Percentiles rank a stretch among this genome's conserved stretches.
These are phyloP conservation scores for Agrotis puta DNA, from an alignment of 2,888 invertebrate genomes.

Conservation along the genomic window DNA sequence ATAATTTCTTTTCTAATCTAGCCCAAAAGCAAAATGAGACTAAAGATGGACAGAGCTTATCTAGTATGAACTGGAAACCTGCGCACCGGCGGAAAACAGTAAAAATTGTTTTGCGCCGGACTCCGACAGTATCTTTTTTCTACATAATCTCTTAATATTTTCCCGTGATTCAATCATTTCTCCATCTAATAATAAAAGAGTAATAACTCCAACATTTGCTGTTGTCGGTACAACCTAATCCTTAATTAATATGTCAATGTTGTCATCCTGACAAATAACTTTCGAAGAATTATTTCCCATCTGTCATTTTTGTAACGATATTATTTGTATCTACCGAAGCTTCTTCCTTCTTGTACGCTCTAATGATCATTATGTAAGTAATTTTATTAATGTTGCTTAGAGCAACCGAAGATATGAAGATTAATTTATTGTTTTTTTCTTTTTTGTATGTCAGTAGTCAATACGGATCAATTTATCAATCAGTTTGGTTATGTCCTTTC, in stretches of 20 bases:
- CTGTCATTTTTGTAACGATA: conserved; percentile 29
- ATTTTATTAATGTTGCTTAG: conserved; percentile 5
- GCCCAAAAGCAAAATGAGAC: too few relatives aligned
- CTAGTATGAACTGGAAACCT: too few relatives aligned
- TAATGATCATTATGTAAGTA: conserved; percentile 22
- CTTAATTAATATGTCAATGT: conserved; percentile 30
- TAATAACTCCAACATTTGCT: not conserved
- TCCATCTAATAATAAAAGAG: not conserved
- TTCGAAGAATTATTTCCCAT: conserved; percentile 16
- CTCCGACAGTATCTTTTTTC: not conserved
- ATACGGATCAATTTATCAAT: conserved; percentile 29
- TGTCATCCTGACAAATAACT: conserved; percentile 39
- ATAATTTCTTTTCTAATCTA: too few relatives aligned
- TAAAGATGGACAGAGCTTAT: too few relatives aligned
- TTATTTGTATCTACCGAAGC: conserved; percentile 16
- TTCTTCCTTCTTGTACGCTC: conserved; percentile 14
- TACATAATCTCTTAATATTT: not conserved
- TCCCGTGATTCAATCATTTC: not conserved
- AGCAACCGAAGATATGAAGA: conserved; percentile 15
- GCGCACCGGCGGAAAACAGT: too few relatives aligned
- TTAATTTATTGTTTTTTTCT: conserved; percentile 9
- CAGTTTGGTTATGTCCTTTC: not conserved
- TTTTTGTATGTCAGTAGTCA: not conserved
- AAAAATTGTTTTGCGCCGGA: too few relatives aligned
- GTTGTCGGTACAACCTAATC: not conserved